A percentile compares a stretch with the other conserved stretches of the same genome.
phyloP scores from a whole-genome alignment of 2,888 invertebrate species.

The Mimachlamys varia region DNA sequence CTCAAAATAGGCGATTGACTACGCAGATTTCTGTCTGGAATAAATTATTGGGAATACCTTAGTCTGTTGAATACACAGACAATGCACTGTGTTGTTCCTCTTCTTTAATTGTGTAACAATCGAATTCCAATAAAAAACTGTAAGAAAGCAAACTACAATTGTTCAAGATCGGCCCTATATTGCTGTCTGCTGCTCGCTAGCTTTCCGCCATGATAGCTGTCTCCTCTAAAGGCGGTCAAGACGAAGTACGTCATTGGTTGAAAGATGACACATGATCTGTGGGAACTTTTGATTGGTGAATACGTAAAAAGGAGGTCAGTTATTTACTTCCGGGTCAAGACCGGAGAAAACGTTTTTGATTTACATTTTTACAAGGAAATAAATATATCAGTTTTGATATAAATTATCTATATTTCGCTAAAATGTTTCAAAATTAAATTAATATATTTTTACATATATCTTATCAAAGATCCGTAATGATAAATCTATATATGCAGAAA shows the following conservation, averaged over 20 bases:
- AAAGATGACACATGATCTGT: conserved; percentile 67
- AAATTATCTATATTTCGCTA: too few relatives aligned
- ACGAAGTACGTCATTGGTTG: conserved; percentile 66
- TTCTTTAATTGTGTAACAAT: conserved; percentile 17
- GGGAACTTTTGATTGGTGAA: conserved; percentile 62
- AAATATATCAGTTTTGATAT: too few relatives aligned
- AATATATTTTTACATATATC: too few relatives aligned
- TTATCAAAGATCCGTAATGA: too few relatives aligned
- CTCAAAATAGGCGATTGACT: not conserved
- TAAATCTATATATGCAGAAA: too few relatives aligned
- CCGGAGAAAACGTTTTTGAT: not conserved
- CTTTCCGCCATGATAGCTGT: conserved; percentile 65
- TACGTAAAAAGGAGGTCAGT: not conserved
- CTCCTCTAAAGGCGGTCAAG: conserved; percentile 60
- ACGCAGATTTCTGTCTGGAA: not conserved
- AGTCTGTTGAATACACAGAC: conserved; percentile 1
- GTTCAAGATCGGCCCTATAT: not conserved
- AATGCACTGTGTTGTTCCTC: not conserved
- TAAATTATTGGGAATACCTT: conserved; percentile 24
- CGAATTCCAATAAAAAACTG: not conserved
- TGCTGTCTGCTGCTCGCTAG: conserved; percentile 24
- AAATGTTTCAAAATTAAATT: too few relatives aligned
- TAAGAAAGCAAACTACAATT: conserved; percentile 4
- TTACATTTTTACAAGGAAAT: too few relatives aligned
- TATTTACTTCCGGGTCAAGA: conserved; percentile 1